Percentiles rank a stretch among this genome's conserved stretches.
Evolutionary conservation across 1,140 invertebrate genomes (phyloP).

Genomic region (Holcopasites calliopsidis): DNA sequence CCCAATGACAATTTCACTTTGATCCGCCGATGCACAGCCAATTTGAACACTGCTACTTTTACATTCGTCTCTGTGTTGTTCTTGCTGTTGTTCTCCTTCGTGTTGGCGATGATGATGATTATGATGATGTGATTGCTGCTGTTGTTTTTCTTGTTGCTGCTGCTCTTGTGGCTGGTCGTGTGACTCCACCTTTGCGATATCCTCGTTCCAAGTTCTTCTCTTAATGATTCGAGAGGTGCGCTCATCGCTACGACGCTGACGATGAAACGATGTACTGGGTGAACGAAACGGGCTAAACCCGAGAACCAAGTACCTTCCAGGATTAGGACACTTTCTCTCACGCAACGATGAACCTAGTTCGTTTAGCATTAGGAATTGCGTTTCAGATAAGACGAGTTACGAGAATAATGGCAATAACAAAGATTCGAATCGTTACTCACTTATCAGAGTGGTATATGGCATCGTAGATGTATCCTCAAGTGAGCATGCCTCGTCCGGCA

Average conservation of each 20-base stretch:
- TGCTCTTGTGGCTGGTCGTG: slow-evolving; percentile 38
- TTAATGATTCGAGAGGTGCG: slow-evolving; percentile 47
- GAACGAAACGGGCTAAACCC: slow-evolving; percentile 53
- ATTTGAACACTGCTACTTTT: slow-evolving; percentile 72
- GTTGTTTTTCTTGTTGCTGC: slow-evolving; percentile 16
- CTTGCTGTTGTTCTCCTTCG: not conserved
- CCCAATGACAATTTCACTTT: slow-evolving; percentile 75
- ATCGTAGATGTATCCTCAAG: slow-evolving; percentile 82
- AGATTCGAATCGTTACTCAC: slow-evolving; percentile 81
- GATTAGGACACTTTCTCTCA: slow-evolving; percentile 78
- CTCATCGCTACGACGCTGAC: slow-evolving; percentile 50
- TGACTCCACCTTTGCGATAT: slow-evolving; percentile 48
- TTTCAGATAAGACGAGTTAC: no score
- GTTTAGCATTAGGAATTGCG: no score
- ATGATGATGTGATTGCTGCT: slow-evolving; percentile 23
- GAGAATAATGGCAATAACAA: not conserved
- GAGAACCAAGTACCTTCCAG: slow-evolving; percentile 75
- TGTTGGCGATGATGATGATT: slow-evolving; percentile 27
- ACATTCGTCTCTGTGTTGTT: slow-evolving; percentile 61
- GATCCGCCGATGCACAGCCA: slow-evolving; percentile 71
- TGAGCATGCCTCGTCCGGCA: slow-evolving; percentile 83
- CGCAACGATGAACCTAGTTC: slow-evolving; percentile 74
- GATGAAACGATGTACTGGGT: slow-evolving; percentile 36
- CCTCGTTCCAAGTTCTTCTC: slow-evolving; percentile 65
- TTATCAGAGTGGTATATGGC: slow-evolving; percentile 91